Conservation (phyloP, 2,888 invertebrate genomes). For the Mythimna pallens region DNA sequence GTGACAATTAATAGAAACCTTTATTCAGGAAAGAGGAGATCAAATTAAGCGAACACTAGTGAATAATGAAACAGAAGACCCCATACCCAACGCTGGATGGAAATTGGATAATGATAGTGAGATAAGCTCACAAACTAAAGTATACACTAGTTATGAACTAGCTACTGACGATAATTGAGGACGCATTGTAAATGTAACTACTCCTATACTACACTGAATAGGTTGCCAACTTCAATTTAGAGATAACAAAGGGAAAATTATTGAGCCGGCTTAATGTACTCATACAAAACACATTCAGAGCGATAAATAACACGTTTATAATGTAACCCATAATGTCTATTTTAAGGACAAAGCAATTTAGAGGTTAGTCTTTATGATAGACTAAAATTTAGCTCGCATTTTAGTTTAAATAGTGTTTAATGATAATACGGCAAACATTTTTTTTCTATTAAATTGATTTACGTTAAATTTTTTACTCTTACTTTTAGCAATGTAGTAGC, state of each 20-base stretch:
- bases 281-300: conserved; percentile 45
- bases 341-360: conserved; percentile 40
- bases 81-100: conserved; percentile 54
- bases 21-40: conserved; percentile 41
- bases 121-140: conserved; percentile 57
- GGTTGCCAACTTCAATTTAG: conserved; percentile 63
- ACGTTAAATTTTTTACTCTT: conserved; percentile 48
- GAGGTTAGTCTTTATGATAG: conserved; percentile 1
- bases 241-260: conserved; percentile 67
- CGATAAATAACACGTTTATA: conserved; percentile 49
- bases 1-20: conserved; percentile 37
- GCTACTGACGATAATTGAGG: conserved; percentile 56
- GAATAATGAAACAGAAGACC: conserved; percentile 60
- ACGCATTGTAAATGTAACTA: conserved; percentile 55
- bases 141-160: conserved; percentile 58
- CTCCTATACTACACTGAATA: conserved; percentile 39
- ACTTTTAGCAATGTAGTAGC: conserved; percentile 42
- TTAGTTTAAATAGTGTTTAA: neutral
- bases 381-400: conserved; percentile 4
- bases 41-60: conserved; percentile 53
- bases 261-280: conserved; percentile 52
- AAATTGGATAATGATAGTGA: conserved; percentile 61
- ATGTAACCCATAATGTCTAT: conserved; percentile 31
- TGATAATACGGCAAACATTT: neutral
- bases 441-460: conserved; percentile 1